Percentiles rank a stretch among this genome's conserved stretches.
Evolutionary conservation across 2,797 vertebrate genomes (phyloP).

Genomic region (Dipus sagitta): DNA sequence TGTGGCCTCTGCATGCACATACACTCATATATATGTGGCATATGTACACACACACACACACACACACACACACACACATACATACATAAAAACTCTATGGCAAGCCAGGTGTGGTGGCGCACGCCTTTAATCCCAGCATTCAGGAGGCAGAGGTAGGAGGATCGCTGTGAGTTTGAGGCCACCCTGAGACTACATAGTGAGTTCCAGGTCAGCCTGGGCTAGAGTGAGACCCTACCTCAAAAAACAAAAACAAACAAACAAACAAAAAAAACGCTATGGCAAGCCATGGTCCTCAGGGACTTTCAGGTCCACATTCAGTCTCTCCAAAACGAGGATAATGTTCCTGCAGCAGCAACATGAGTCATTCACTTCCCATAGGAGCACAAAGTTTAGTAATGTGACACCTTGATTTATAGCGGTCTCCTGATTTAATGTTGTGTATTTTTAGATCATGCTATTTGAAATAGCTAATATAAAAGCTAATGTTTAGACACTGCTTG

Average conservation of each 20-base stretch:
- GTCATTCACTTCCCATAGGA: slow-evolving; percentile 81
- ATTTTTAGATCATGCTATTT: slow-evolving; percentile 76
- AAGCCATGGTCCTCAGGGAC: no score
- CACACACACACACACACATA: not conserved
- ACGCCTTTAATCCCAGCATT: no score
- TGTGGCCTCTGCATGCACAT: no score
- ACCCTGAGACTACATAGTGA: no score
- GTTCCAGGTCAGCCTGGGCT: no score
- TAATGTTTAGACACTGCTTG: slow-evolving; percentile 68
- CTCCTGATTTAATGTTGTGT: slow-evolving; percentile 71
- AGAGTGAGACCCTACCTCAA: no score
- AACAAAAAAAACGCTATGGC: no score
- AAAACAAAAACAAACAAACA: no score
- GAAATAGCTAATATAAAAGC: slow-evolving; percentile 80
- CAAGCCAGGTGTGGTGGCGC: no score
- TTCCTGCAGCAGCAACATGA: slow-evolving; percentile 74
- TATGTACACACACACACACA: not conserved
- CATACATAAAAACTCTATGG: no score
- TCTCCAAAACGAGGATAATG: slow-evolving; percentile 52
- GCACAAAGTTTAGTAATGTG: slow-evolving; percentile 65
- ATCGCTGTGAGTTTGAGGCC: no score
- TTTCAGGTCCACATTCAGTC: slow-evolving; percentile 29
- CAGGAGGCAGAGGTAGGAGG: no score
- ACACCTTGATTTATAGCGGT: slow-evolving; percentile 74
- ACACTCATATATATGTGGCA: not conserved